phyloP scores from a whole-genome alignment of 2,888 invertebrate genomes.

The Acanthosepion lycidas region DNA sequence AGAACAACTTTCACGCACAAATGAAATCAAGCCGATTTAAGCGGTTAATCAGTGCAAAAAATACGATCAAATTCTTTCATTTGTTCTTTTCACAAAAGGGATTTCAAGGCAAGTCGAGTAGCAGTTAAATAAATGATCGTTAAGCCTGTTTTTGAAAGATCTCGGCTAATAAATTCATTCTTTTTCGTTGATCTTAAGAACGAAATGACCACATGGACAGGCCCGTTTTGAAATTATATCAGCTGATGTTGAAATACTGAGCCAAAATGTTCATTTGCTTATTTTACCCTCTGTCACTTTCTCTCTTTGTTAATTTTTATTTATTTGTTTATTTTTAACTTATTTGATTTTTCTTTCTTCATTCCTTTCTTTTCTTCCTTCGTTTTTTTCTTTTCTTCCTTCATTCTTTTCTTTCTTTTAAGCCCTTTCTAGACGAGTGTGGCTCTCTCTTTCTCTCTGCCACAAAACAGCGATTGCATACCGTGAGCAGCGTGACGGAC shows the following conservation, averaged over 20 bases:
- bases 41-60: slow-evolving; percentile 33
- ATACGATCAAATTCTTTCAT: background rate
- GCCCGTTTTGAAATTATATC: background rate
- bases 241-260: background rate
- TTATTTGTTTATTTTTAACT: no score
- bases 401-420: no score
- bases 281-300: no score
- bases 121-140: background rate
- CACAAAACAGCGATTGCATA: no score
- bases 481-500: no score
- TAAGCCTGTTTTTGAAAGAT: background rate
- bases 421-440: no score
- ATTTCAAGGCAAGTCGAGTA: background rate
- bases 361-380: no score
- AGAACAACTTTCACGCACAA: background rate
- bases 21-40: background rate
- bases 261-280: no score
- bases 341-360: no score
- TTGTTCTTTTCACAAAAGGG: background rate
- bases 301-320: no score
- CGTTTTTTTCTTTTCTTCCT: no score
- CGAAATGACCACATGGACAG: background rate
- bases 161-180: slow-evolving; percentile 33
- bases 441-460: no score
- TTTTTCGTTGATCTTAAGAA: background rate